Evolutionary conservation across 2,113 vertebrate genomes (phyloP), one percentile per base, ranked within the genome.

Genomic region (Taxidea taxus): DNA sequence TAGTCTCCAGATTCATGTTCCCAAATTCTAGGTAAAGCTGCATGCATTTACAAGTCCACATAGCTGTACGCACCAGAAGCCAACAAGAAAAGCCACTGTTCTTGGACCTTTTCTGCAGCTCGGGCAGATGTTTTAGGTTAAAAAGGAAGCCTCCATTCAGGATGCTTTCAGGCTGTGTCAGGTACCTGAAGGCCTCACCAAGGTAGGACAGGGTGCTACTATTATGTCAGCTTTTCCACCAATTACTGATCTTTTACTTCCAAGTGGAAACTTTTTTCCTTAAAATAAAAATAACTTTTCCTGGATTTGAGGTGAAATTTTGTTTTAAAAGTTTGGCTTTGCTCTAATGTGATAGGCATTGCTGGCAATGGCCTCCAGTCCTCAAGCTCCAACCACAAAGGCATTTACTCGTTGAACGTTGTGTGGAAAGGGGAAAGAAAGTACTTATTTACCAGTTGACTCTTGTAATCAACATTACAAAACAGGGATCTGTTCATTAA

Each of bases 401-500:
- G 95, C 90, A 74, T 98, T 98, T 68, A 78, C 91, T 0, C 91
- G 92, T 87, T 97, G 94, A 93, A 95, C 91, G 51, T 96, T 98
- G 96, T 97, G 60, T 93, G 68, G 85, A 89, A 92, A 92, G 86
- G 56, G 80, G 92, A 91, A 86, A 95, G 92, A 60, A 81, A 97
- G 60, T 75, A 82, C 74, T 66, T 91, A 91, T 3, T 60, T 75
- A 93, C 92, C 95, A 93, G 97, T 95, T 98, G 96, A 97, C 54
- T 96, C 97, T 97, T 98, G 95, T 97, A 96, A 97, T 97, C 96
- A 97, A 98, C 98, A 95, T 98, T 98, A 96, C 72, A 70, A 95
- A 98, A 98, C 98, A 99, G 98, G 98, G 98, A 98, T 98, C 97
- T 99, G 81, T 89, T 99, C 98, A 98, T 92, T 97, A 98, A 99